Evolutionary conservation across 2,888 invertebrate species (phyloP), one percentile per base, ranked within the genome.

Genomic region (Xanthorhoe designata): DNA sequence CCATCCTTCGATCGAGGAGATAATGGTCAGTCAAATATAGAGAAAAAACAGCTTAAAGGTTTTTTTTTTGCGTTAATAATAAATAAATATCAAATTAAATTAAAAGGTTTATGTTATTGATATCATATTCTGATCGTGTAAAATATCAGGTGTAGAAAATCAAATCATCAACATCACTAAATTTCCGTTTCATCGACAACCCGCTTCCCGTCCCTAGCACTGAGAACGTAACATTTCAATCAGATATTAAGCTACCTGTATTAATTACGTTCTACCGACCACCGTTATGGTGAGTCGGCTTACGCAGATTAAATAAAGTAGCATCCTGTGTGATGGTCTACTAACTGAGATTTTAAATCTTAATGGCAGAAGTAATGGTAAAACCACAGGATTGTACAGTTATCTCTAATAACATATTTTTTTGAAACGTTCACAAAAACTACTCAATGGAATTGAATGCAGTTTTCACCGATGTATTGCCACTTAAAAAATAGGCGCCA

Each of bases 201-300:
- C 5, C 5, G 24, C 10, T 24, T 55, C 35, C 47, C 50, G 17
- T 61, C 57, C 47, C 61, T 66, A 66, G 42, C 9, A 5, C 13
- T 53, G 35, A 66, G 56, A 61, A 61, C 54, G 51, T 65, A 38
- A 65, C 50, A 59, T 63, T 67, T 67, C 52, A 63, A 67, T 67
- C 67, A 60, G 63, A 63, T 63, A 67, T 60, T 60, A 60, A 29
- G 17, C 52, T 49, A 54, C 64, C 38, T 54, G 60, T 56, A 18
- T 60, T 63, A 63, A 67, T 67, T 67, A 60, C 63, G 35, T 50
- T 19, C 49, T 60, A 29, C 60, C 38, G 35, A 45, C 24, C 13
- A 45, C 51, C 63, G 60, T 60, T 67, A 63, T 15, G 13, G 56
- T 62, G 50, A 66, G 60, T 29, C 9, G 18, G 0, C 38, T 42